These are phyloP conservation scores for Centroberyx gerrardi DNA, from an alignment of 2,797 vertebrate genomes.

Conservation along the genomic window DNA sequence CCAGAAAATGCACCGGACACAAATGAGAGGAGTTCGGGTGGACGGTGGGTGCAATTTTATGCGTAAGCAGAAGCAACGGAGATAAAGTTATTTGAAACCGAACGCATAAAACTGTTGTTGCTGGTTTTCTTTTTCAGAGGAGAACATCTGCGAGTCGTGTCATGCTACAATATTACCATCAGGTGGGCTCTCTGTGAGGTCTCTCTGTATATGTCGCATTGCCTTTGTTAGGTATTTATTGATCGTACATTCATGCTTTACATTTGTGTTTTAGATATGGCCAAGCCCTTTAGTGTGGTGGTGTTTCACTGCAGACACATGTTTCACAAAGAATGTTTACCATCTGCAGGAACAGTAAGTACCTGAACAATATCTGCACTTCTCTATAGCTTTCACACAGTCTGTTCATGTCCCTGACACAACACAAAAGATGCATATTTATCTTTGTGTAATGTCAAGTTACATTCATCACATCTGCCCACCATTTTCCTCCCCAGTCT, in stretches of 20 bases:
- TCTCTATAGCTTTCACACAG: not conserved
- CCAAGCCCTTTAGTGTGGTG: conserved; percentile 92
- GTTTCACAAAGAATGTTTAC: conserved; percentile 98
- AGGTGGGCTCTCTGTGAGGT: conserved; percentile 83
- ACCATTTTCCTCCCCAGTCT: not conserved
- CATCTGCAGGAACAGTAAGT: conserved; percentile 90
- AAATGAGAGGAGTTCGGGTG: conserved; percentile 93
- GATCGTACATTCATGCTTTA: not conserved
- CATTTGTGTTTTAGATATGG: conserved; percentile 87
- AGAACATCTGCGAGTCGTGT: conserved; percentile 96
- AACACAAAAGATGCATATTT: not conserved
- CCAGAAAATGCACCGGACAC: conserved; percentile 97
- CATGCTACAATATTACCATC: conserved; percentile 93
- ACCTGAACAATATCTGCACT: not conserved
- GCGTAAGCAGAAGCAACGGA: not conserved
- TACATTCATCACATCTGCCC: no score
- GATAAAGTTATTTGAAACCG: not conserved
- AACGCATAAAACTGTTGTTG: not conserved
- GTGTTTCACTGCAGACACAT: conserved; percentile 99
- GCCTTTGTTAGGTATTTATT: conserved; percentile 13
- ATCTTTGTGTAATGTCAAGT: not conserved
- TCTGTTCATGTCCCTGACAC: not conserved
- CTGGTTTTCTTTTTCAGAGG: conserved; percentile 86
- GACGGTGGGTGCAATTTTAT: conserved; percentile 86
- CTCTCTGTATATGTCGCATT: not conserved